Evolutionary conservation across 2,888 invertebrate species (phyloP), one percentile per base, ranked within the genome.

Genomic region (Agrenia bidenticulata): DNA sequence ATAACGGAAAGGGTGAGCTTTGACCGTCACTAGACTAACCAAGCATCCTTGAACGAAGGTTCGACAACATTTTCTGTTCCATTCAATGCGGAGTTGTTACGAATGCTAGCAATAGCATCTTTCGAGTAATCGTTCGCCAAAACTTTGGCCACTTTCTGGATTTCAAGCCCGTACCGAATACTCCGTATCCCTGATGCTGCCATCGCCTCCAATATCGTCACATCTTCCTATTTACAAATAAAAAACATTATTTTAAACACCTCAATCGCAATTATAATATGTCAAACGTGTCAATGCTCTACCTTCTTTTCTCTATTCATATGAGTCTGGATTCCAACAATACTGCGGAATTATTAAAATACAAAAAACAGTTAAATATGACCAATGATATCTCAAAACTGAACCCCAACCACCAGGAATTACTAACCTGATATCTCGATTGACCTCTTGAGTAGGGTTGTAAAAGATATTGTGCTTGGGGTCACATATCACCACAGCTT

Each of bases 361-460:
- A 39, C 9, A 39, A 11, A 11, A 39, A 39, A 11, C 15, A 39
- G 39, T 39, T 26, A 17, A 54, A 19, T 42, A 42, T 7, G 21
- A 15, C n/a, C n/a, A n/a, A n/a, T n/a, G n/a, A n/a, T n/a, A n/a
- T n/a, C n/a, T n/a, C n/a, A n/a, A n/a, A n/a, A n/a, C 7, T 39
- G 15, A 39, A 39, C 9, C 39, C 9, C 39, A 39, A 11, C 15
- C 15, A 11, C 15, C 39, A 39, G 7, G 15, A 39, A 11, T 11
- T 39, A 45, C 45, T 23, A 71, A 82, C 83, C 88, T 90, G 57
- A 99, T 82, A 82, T 99, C 99, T 72, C 99, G 85, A 80, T 99
- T 99, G 78, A 99, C 99, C 80, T 99, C 95, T 81, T 97, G 96
- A 1, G 98, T 98, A 0, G 97, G 93, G 82, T 99, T 99, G 79